Evolutionary conservation across 92 coral and sea anemone genomes (phyloP).

Genomic region (Porites cylindrica): DNA sequence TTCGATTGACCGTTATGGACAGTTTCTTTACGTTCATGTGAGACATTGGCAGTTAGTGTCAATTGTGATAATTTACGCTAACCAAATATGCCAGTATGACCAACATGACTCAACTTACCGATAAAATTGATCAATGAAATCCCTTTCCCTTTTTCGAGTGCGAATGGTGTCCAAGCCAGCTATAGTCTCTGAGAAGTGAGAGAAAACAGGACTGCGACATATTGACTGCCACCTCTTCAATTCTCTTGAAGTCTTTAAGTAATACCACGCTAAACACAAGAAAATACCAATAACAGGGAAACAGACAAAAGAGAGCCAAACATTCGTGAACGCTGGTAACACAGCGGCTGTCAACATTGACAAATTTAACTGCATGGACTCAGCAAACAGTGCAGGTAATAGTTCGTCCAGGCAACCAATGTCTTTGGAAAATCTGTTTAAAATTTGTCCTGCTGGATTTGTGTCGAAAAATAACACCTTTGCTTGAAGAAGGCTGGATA

Average conservation of each 20-base stretch:
- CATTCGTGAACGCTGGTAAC: conserved; percentile 24
- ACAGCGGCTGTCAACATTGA: neutral
- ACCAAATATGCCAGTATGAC: too few relatives aligned
- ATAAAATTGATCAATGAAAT: conserved; percentile 25
- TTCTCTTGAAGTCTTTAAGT: conserved; percentile 72
- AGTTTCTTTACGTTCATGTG: too few relatives aligned
- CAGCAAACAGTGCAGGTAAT: neutral
- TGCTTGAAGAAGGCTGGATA: neutral
- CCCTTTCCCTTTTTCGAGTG: conserved; percentile 30
- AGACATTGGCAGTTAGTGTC: too few relatives aligned
- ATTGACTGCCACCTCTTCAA: conserved; percentile 65
- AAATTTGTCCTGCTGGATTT: conserved; percentile 15
- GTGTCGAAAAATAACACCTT: conserved; percentile 20
- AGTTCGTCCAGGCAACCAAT: neutral
- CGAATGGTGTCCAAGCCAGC: conserved; percentile 60
- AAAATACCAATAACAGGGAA: neutral
- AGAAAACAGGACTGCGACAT: conserved; percentile 63
- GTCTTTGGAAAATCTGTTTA: conserved; percentile 29
- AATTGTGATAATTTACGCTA: too few relatives aligned
- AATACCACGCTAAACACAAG: conserved; percentile 49
- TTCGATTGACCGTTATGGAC: too few relatives aligned
- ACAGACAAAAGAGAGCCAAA: conserved; percentile 19
- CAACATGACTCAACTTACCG: conserved; percentile 7
- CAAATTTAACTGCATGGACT: too few relatives aligned
- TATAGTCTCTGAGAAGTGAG: conserved; percentile 63